phyloP scores from a whole-genome alignment of 92 coral and sea anemone genomes.

The Porites rus region DNA sequence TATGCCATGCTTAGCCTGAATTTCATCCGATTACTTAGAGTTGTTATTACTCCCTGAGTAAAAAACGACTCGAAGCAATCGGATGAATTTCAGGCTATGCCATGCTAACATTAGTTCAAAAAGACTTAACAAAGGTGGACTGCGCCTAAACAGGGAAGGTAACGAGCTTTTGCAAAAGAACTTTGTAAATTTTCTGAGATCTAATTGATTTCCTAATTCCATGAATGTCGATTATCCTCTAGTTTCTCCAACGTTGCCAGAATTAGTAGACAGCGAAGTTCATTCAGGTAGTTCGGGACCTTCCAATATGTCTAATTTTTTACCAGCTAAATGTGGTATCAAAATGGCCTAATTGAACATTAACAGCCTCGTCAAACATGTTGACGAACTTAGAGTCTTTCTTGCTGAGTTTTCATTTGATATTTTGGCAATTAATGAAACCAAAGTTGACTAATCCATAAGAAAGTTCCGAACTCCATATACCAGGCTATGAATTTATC shows the following conservation, averaged over 20 bases:
- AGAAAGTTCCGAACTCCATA: constrained; percentile 27
- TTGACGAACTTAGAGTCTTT: background rate
- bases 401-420: constrained; percentile 29
- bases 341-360: too few species aligned
- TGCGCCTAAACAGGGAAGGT: background rate
- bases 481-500: background rate
- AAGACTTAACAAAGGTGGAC: background rate
- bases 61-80: too few species aligned
- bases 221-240: constrained; percentile 34
- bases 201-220: constrained; percentile 53
- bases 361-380: too few species aligned
- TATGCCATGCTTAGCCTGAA: constrained; percentile 28
- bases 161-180: background rate
- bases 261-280: background rate
- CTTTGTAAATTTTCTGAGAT: constrained; percentile 13
- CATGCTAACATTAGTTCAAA: constrained; percentile 24
- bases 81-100: too few species aligned
- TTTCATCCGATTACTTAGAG: too few species aligned
- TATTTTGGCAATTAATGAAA: constrained; percentile 65
- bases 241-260: constrained; percentile 19
- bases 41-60: too few species aligned
- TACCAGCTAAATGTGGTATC: too few species aligned
- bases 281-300: constrained; percentile 29
- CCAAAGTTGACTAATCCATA: constrained; percentile 54
- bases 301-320: constrained; percentile 2